phyloP scores from a whole-genome alignment of 2,888 invertebrate genomes.

The Acronicta leporina region DNA sequence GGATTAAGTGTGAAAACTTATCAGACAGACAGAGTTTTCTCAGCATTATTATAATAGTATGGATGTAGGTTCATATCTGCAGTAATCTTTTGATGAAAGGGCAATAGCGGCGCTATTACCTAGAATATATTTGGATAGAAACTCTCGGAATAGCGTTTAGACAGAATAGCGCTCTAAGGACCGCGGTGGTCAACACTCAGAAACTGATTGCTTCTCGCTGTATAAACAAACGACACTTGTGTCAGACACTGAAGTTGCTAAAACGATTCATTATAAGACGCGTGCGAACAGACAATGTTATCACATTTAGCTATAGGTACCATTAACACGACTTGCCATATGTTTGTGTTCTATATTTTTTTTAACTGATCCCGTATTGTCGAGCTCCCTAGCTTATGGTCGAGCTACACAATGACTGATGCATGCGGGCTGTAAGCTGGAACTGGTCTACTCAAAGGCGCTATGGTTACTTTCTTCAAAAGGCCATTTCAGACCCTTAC shows the following conservation, averaged over 20 bases:
- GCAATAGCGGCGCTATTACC: background rate
- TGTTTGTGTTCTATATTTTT: too few species aligned
- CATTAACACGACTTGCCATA: too few species aligned
- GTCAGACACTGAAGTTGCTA: constrained; percentile 18
- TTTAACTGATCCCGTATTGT: too few species aligned
- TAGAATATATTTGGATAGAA: background rate
- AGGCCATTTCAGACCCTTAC: too few species aligned
- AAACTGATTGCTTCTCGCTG: constrained; percentile 40
- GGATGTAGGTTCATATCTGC: background rate
- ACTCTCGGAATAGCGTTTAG: constrained; percentile 8
- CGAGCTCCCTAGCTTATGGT: too few species aligned
- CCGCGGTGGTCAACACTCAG: constrained; percentile 32
- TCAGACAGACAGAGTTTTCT: too few species aligned
- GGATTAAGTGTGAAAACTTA: too few species aligned
- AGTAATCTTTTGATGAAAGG: background rate
- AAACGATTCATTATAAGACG: background rate
- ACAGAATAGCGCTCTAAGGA: constrained; percentile 6
- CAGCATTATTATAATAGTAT: too few species aligned
- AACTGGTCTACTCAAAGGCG: too few species aligned
- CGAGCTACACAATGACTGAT: too few species aligned
- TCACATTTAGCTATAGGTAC: background rate
- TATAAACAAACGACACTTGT: constrained; percentile 36
- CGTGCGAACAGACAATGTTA: background rate
- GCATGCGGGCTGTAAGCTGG: too few species aligned
- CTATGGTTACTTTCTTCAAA: too few species aligned